phyloP scores from a whole-genome alignment of 1,140 invertebrate species.

The Eumaeus atala region DNA sequence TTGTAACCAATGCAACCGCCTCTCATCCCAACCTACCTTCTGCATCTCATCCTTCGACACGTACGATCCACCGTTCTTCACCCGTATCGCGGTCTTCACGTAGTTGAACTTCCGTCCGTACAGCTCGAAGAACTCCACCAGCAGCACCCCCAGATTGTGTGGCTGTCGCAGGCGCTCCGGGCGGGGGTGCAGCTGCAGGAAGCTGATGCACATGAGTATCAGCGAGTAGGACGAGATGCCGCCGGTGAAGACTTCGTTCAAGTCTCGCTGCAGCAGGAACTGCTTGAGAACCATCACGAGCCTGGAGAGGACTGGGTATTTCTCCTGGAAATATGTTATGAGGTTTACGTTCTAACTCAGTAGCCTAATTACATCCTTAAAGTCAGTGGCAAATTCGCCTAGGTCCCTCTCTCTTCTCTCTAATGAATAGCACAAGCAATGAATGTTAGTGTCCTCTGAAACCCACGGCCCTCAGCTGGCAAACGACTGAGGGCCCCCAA shows the following conservation, averaged over 20 bases:
- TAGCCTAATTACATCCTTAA: too few species aligned
- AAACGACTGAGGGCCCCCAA: too few species aligned
- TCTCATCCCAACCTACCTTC: constrained; percentile 37
- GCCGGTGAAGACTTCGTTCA: constrained; percentile 99
- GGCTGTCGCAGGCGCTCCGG: constrained; percentile 69
- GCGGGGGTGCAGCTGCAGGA: constrained; percentile 85
- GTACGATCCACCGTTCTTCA: constrained; percentile 95
- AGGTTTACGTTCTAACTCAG: too few species aligned
- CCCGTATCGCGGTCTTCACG: constrained; percentile 92
- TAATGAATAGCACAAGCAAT: too few species aligned
- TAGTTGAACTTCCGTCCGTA: constrained; percentile 98
- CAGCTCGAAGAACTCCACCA: constrained; percentile 98
- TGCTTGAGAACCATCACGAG: constrained; percentile 98
- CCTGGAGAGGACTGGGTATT: constrained; percentile 91
- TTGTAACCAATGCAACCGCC: background rate
- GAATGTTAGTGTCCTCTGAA: too few species aligned
- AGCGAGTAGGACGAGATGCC: constrained; percentile 99
- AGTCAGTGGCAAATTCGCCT: too few species aligned
- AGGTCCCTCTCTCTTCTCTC: too few species aligned
- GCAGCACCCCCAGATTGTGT: constrained; percentile 91
- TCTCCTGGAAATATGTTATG: constrained; percentile 50
- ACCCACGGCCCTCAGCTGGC: too few species aligned
- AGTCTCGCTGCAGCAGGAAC: constrained; percentile 95
- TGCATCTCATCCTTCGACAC: constrained; percentile 96
- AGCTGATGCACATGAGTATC: constrained; percentile 98